A percentile compares a stretch with the other conserved stretches of the same genome.
Evolutionary conservation across 2,113 vertebrate genomes (phyloP).

Genomic region (Protobothrops mucrosquamatus): DNA sequence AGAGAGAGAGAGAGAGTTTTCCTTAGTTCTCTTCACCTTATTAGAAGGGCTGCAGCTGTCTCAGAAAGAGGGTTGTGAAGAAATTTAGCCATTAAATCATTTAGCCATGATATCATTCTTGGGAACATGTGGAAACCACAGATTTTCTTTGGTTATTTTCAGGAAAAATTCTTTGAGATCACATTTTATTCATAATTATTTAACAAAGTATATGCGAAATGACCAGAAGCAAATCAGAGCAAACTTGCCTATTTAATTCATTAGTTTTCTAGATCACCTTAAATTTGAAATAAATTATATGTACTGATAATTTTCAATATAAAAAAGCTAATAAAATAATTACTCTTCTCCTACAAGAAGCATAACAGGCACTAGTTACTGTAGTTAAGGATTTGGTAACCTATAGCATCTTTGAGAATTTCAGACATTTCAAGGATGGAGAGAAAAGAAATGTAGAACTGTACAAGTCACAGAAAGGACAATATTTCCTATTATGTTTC

Average conservation of each 20-base stretch:
- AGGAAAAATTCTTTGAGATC: background rate
- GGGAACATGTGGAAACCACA: background rate
- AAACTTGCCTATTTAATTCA: background rate
- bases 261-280: background rate
- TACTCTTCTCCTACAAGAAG: background rate
- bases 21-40: constrained; percentile 49
- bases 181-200: background rate
- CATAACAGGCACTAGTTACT: background rate
- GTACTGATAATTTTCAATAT: background rate
- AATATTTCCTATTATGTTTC: background rate
- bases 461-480: background rate
- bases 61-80: constrained; percentile 45
- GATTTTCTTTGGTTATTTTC: background rate
- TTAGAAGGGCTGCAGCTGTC: constrained; percentile 39
- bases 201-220: background rate
- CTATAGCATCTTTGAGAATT: background rate
- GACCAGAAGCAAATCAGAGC: background rate
- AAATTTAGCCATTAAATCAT: constrained; percentile 22
- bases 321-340: background rate
- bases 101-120: background rate
- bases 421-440: background rate
- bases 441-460: background rate
- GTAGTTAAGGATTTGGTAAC: background rate
- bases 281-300: background rate
- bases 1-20: constrained; percentile 33